phyloP scores from a whole-genome alignment of 2,797 vertebrate genomes.

The Nannoperca australis region DNA sequence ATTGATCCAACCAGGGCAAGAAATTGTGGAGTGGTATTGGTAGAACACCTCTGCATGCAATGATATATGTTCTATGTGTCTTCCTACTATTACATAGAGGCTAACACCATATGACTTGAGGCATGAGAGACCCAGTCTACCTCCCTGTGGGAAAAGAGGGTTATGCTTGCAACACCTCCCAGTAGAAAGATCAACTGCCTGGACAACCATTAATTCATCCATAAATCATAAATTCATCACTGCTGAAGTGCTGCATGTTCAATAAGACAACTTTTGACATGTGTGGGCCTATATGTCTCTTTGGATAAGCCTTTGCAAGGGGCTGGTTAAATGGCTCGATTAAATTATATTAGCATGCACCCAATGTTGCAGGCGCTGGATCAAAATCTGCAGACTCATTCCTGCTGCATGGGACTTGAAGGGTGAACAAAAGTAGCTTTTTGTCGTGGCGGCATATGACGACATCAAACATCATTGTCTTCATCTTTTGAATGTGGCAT shows the following conservation, averaged over 20 bases:
- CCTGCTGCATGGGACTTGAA: slow-evolving; percentile 40
- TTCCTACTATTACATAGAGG: slow-evolving; percentile 37
- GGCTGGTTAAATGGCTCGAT: slow-evolving; percentile 47
- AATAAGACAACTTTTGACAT: slow-evolving; percentile 56
- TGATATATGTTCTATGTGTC: slow-evolving; percentile 56
- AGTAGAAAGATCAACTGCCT: slow-evolving; percentile 56
- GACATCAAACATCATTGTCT: slow-evolving; percentile 49
- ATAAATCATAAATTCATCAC: slow-evolving; percentile 61
- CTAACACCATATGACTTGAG: slow-evolving; percentile 45
- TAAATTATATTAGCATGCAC: slow-evolving; percentile 50
- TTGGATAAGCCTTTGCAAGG: slow-evolving; percentile 33
- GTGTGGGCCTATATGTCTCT: slow-evolving; percentile 31
- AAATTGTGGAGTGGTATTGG: slow-evolving; percentile 34
- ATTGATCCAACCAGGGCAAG: slow-evolving; percentile 54
- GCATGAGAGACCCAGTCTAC: slow-evolving; percentile 34
- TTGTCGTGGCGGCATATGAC: slow-evolving; percentile 40
- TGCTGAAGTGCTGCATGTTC: slow-evolving; percentile 64
- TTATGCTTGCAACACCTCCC: slow-evolving; percentile 51
- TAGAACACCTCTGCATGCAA: slow-evolving; percentile 39
- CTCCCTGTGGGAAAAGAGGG: slow-evolving; percentile 54
- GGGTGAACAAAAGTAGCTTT: slow-evolving; percentile 56
- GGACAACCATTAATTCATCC: slow-evolving; percentile 62
- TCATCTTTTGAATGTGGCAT: slow-evolving; percentile 36
- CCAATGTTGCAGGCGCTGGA: slow-evolving; percentile 16
- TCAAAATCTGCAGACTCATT: slow-evolving; percentile 28